A percentile compares a stretch with the other conserved stretches of the same genome.
phyloP scores from a whole-genome alignment of 2,888 invertebrate genomes.

The Epinotia demarniana region DNA sequence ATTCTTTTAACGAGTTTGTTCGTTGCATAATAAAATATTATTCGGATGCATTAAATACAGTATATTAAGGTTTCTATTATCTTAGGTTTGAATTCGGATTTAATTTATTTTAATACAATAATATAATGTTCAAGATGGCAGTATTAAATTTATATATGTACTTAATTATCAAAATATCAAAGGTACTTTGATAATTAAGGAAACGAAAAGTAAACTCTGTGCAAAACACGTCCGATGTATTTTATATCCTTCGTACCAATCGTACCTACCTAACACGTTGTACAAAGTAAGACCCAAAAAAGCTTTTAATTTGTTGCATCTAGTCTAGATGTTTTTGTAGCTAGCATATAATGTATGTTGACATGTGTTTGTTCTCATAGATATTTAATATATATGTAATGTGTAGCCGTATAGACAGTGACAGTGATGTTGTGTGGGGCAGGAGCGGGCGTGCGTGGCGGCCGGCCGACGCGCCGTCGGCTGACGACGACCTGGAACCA shows the following conservation, averaged over 20 bases:
- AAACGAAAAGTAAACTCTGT: too few relatives aligned
- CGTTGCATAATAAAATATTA: not conserved
- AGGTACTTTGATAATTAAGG: too few relatives aligned
- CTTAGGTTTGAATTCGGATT: not conserved
- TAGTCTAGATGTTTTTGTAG: conserved; percentile 15
- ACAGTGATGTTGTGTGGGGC: conserved; percentile 76
- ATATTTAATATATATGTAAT: conserved; percentile 15
- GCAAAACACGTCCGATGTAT: too few relatives aligned
- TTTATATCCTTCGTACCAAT: not conserved
- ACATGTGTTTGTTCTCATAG: conserved; percentile 36
- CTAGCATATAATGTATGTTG: conserved; percentile 23
- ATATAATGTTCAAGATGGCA: not conserved
- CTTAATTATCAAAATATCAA: not conserved
- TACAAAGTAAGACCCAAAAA: conserved; percentile 3
- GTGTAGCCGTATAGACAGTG: conserved; percentile 54
- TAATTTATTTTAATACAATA: not conserved
- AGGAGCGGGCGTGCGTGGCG: conserved; percentile 81
- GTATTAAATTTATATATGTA: not conserved
- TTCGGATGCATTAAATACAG: not conserved
- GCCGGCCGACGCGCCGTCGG: conserved; percentile 72
- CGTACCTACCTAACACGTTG: not conserved
- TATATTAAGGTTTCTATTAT: not conserved
- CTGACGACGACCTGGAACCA: conserved; percentile 78
- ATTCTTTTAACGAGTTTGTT: conserved; percentile 35
- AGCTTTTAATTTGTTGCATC: conserved; percentile 19